A percentile compares a stretch with the other conserved stretches of the same genome.
phyloP scores from a whole-genome alignment of 2,888 invertebrate species.

The Lasioglossum calceatum region DNA sequence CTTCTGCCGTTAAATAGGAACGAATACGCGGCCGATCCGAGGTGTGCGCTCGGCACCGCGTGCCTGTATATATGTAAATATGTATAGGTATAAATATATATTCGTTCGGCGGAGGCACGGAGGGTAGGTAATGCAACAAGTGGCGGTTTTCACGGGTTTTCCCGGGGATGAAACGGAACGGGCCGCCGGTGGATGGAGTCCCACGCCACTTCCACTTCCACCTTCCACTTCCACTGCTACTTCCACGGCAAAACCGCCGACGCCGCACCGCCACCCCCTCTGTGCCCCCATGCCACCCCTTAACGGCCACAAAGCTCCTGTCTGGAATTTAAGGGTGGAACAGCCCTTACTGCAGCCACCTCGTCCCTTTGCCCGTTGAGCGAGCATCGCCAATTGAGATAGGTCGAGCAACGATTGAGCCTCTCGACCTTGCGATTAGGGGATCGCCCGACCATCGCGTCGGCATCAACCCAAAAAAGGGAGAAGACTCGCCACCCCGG shows the following conservation, averaged over 20 bases:
- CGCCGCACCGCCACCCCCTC: slow-evolving; percentile 53
- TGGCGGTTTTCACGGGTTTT: slow-evolving; percentile 84
- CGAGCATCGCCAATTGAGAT: slow-evolving; percentile 72
- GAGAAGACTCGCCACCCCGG: not conserved
- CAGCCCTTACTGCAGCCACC: slow-evolving; percentile 70
- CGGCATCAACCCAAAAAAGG: slow-evolving; percentile 1
- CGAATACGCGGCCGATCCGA: slow-evolving; percentile 19
- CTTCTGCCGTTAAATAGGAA: slow-evolving; percentile 38
- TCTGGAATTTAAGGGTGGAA: slow-evolving; percentile 78
- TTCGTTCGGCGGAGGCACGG: slow-evolving; percentile 59
- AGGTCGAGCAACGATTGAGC: slow-evolving; percentile 78
- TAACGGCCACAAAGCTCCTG: slow-evolving; percentile 75
- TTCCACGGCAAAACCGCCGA: slow-evolving; percentile 71
- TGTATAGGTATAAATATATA: slow-evolving; percentile 61
- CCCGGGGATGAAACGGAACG: slow-evolving; percentile 81
- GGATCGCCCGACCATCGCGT: slow-evolving; percentile 41
- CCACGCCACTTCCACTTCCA: slow-evolving; percentile 74
- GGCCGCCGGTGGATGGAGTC: slow-evolving; percentile 70
- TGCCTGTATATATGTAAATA: slow-evolving; percentile 34
- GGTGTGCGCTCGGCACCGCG: slow-evolving; percentile 21
- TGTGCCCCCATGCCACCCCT: slow-evolving; percentile 61
- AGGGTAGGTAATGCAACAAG: slow-evolving; percentile 82
- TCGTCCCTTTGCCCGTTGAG: slow-evolving; percentile 61
- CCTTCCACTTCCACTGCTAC: slow-evolving; percentile 69
- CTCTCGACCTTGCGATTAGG: slow-evolving; percentile 73